These are phyloP conservation scores for Leptopilina syphax DNA, from an alignment of 2,888 invertebrate species.

Conservation along the genomic window DNA sequence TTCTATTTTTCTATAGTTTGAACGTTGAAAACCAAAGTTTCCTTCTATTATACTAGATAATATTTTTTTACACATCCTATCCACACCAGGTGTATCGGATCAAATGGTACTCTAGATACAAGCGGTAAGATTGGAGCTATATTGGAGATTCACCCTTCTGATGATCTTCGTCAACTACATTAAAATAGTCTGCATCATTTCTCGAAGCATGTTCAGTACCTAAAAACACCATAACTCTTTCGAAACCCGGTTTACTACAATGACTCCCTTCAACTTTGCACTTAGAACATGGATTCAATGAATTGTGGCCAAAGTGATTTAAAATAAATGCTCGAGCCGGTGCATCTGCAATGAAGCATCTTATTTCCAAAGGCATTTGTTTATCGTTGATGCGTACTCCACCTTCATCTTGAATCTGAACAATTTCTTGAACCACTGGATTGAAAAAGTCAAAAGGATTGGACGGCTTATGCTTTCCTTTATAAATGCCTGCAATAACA, in stretches of 20 bases:
- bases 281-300: constrained; percentile 23
- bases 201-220: neutral
- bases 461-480: constrained; percentile 35
- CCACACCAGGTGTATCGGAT: constrained; percentile 14
- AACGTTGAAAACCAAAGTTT: neutral
- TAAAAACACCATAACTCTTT: constrained; percentile 17
- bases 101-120: constrained; percentile 9
- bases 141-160: constrained; percentile 15
- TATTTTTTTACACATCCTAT: constrained; percentile 13
- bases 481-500: constrained; percentile 37
- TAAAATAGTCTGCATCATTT: constrained; percentile 16
- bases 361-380: neutral
- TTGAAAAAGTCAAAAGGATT: constrained; percentile 33
- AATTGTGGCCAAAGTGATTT: neutral
- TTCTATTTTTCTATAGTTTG: neutral
- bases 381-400: neutral
- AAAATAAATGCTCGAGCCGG: constrained; percentile 31
- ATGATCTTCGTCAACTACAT: neutral
- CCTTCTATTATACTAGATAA: neutral
- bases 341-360: constrained; percentile 42
- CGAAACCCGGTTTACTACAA: constrained; percentile 4
- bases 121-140: neutral
- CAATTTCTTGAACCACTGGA: constrained; percentile 34
- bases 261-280: constrained; percentile 38
- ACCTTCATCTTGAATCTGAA: constrained; percentile 29